Percentiles rank a stretch among this genome's conserved stretches.
These are phyloP conservation scores for Cephus nigrinus DNA, from an alignment of 2,888 invertebrate species.

Conservation along the genomic window DNA sequence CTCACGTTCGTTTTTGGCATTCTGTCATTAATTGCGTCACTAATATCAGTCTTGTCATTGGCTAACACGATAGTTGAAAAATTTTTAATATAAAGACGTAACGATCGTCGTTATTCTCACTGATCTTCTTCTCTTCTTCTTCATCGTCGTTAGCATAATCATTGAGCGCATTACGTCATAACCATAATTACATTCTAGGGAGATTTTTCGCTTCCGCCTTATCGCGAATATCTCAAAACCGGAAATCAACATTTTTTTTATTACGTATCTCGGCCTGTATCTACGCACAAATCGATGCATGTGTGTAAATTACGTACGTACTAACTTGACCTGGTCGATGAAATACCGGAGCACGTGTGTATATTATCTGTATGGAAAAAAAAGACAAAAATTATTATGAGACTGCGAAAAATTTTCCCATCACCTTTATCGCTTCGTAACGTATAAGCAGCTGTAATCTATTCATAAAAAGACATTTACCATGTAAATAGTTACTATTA, in stretches of 20 bases:
- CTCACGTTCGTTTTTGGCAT: background rate
- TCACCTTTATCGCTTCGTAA: conserved; percentile 1
- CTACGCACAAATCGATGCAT: background rate
- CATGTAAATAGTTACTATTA: conserved; percentile 22
- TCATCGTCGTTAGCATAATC: background rate
- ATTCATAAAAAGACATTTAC: conserved; percentile 36
- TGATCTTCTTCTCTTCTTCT: background rate
- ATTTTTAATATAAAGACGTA: background rate
- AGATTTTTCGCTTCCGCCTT: background rate
- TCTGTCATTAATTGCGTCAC: background rate
- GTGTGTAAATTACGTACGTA: background rate
- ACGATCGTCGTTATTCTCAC: background rate
- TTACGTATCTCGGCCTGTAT: background rate
- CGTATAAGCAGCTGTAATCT: conserved; percentile 12
- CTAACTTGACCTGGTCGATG: background rate
- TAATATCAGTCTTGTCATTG: background rate
- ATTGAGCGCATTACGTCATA: background rate
- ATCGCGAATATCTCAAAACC: background rate
- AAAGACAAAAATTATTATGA: background rate
- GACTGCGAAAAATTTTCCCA: background rate
- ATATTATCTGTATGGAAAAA: background rate
- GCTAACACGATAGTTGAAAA: background rate
- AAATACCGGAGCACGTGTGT: background rate
- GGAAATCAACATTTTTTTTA: background rate
- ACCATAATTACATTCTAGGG: background rate